Base-by-base conservation (phyloP, 2,113 vertebrate species). In the Periophthalmodon schlosseri region DNA sequence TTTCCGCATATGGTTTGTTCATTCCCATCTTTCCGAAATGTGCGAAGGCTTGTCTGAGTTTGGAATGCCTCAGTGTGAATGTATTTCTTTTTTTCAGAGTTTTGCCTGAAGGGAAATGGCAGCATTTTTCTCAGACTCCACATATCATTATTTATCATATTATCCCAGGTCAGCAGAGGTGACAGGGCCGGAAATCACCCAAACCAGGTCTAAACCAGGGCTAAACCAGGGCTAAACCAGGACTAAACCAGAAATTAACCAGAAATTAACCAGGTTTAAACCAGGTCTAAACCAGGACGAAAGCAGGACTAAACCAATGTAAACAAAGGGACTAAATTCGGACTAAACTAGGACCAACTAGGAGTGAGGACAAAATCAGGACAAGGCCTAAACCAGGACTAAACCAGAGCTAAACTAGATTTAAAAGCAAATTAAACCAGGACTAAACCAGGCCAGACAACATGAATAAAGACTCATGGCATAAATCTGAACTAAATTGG, bases 1-100 rank as follows among this genome's bases (percentile, higher is more conserved):
- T 28, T 28, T 28, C 3, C 3, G 28, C 28, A 28, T 28, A 28
- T 28, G 28, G 68, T 63, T 39, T 74, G 23, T 1, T 21, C 63
- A 68, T 65, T 65, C 50, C 4, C 57, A 72, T 58, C 18, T 3
- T 50, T 13, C 60, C 69, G 80, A 74, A 18, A 85, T 87, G 66
- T 78, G 84, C 86, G 82, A 79, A 52, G 85, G 81, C 86, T 83
- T 85, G 88, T 85, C 34, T 54, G 66, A 54, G 57, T 60, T 77
- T 54, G 70, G 86, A 89, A 85, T 91, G 84, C 81, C 61, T 74
- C 65, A 69, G 46, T 68, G 57, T 73, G 73, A 11, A 34, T 80
- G 69, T 69, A 33, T 64, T 15, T 76, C 34, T 80, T 68, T n/a
- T 74, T 28, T 3, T 28, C 28, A 28, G 28, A 28, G 28, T 24